Base-by-base conservation (phyloP, 1,140 invertebrate genomes). In the Drosophila malerkotliana region DNA sequence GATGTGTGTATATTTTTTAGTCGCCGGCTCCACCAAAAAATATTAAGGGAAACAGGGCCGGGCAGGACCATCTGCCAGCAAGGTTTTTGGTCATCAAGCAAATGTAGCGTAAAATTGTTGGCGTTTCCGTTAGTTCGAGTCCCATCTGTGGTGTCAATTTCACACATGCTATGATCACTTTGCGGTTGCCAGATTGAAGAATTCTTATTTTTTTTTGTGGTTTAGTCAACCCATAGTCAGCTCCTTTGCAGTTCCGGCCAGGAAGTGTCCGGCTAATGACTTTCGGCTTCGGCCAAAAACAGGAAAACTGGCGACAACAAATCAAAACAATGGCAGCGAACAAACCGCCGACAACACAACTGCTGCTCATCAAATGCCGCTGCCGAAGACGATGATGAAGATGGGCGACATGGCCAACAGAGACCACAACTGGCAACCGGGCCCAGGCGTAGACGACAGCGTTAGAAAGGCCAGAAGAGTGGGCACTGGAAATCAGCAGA, bases 31-130 rank as follows among this genome's bases (percentile, higher is more conserved):
- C 67, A 78, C n/a, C 45, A 7, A 18, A 44, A 44, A 44, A 44
- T 15, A 15, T 7, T 44, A 44, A 63, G 48, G 41, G 32, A 32
- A 52, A 41, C 10, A 56, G 34, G 54, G n/a, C 59, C 57, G 30
- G 48, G 51, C 39, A 21, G 12, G 5, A 32, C 66, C 79, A 84
- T 59, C 79, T 83, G 79, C 57, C 49, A 26, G 32, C 32, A 24
- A 55, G 72, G 61, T 61, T 54, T 69, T 77, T 72, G 66, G 76
- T 82, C 82, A 88, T 87, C 88, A 87, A 81, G 71, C 63, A 87
- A 87, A 87, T 87, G 82, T 87, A 88, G 79, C 82, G 69, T 87
- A 88, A 87, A 88, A 87, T 87, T 85, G 78, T 73, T 57, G 72
- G 63, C 64, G 63, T 75, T 71, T 79, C 71, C 58, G 51, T 61